These are phyloP conservation scores for Cheilosia soror DNA, from an alignment of 2,888 invertebrate genomes.

Conservation along the genomic window DNA sequence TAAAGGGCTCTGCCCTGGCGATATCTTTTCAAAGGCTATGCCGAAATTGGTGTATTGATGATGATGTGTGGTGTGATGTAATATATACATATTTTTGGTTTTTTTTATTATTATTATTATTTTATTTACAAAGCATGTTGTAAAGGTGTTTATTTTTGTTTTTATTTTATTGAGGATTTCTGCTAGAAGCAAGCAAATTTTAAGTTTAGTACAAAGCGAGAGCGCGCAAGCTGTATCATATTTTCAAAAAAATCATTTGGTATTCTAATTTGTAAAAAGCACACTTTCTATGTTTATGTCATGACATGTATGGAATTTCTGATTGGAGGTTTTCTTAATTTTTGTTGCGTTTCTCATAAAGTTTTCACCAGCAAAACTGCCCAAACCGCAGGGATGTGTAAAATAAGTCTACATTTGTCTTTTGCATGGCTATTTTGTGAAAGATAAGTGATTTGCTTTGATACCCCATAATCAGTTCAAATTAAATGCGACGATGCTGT, in stretches of 20 bases:
- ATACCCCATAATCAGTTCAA: conserved; percentile 34
- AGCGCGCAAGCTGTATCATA: conserved; percentile 67
- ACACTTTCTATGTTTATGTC: conserved; percentile 55
- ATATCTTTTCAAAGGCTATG: conserved; percentile 37
- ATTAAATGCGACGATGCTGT: conserved; percentile 11
- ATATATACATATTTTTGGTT: conserved; percentile 14
- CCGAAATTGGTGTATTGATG: conserved; percentile 66
- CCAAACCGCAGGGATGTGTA: conserved; percentile 32
- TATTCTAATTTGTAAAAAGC: conserved; percentile 64
- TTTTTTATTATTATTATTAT: conserved; percentile 15
- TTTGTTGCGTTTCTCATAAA: conserved; percentile 46
- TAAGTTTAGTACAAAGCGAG: conserved; percentile 53
- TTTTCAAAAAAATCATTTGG: conserved; percentile 68
- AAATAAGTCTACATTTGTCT: conserved; percentile 40
- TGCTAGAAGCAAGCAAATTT: conserved; percentile 43
- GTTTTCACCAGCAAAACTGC: conserved; percentile 14
- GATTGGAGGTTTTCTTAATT: conserved; percentile 44
- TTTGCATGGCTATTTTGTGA: conserved; percentile 60
- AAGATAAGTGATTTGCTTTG: conserved; percentile 47
- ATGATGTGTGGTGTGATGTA: conserved; percentile 72
- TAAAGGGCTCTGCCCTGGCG: conserved; percentile 17
- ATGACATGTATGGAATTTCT: conserved; percentile 49
- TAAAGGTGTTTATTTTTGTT: conserved; percentile 48
- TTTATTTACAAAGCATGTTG: conserved; percentile 62
- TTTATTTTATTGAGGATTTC: conserved; percentile 27